phyloP scores from a whole-genome alignment of 2,113 vertebrate species.

The Vimba vimba region DNA sequence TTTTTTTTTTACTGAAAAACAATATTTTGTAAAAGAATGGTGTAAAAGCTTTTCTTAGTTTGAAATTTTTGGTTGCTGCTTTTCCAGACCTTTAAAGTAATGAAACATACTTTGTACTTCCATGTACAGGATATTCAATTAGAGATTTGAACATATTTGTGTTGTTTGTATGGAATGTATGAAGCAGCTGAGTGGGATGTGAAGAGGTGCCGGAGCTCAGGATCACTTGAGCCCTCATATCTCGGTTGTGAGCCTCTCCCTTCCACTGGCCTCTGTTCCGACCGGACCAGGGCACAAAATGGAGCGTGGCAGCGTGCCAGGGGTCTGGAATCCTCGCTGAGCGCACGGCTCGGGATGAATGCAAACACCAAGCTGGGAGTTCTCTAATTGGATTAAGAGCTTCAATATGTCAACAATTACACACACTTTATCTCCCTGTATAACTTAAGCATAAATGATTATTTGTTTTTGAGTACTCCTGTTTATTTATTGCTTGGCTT shows the following conservation, averaged over 20 bases:
- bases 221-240: neutral
- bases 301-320: slow-evolving; percentile 22
- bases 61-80: neutral
- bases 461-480: neutral
- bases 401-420: slow-evolving; percentile 24
- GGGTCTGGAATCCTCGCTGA: slow-evolving; percentile 3
- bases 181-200: neutral
- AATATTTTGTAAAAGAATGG: too few relatives aligned
- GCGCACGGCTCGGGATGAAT: neutral
- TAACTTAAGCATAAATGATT: neutral
- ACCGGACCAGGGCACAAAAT: slow-evolving; percentile 10
- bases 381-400: slow-evolving; percentile 22
- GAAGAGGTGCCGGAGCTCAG: neutral
- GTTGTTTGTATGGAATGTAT: neutral
- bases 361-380: slow-evolving; percentile 8
- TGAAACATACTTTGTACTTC: neutral
- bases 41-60: neutral
- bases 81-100: neutral
- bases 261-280: neutral
- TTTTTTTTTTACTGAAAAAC: too few relatives aligned
- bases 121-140: neutral
- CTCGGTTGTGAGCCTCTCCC: neutral
- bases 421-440: neutral
- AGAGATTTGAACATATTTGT: neutral
- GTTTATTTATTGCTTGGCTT: slow-evolving; percentile 1